Base-by-base conservation (phyloP, 2,113 vertebrate genomes). In the Corythaixoides concolor region DNA sequence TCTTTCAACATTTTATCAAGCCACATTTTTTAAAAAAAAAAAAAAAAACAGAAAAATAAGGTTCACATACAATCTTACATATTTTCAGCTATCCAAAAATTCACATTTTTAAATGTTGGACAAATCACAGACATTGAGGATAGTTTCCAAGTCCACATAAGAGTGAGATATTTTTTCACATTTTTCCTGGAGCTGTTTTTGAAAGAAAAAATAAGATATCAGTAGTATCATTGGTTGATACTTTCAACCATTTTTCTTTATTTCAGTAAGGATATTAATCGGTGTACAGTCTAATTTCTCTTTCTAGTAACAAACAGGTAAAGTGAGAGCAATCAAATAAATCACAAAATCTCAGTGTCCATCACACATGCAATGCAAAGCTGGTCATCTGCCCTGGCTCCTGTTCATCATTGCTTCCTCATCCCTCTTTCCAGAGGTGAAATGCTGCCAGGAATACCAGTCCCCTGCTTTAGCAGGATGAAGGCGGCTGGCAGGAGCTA, bases 351-450 rank as follows among this genome's bases (percentile, higher is more conserved):
- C 1, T 0, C 12, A 30, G 27, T 28, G 14, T 15, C 8, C 27
- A 20, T 60, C 0, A 0, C 9, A 59, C 27, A 7, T 52, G 60
- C 17, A 52, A 45, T 4, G 30, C 27, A 35, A 67, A 52, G 12
- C 17, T 60, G 37, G 5, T 49, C 32, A 45, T 37, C 33, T 67
- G 18, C 62, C 35, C 37, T 47, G 27, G 45, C 33, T 75, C 33
- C 37, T 74, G 45, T 5, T 82, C 15, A 33, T 52, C 21, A 15
- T 60, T 53, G 22, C 23, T 68, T 59, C 39, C 12, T 53, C 5
- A 8, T 39, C 19, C 27, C 8, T 72, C 52, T 66, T 20, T 64
- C 35, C n/a, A 45, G 27, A 78, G 18, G 15, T 45, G 58, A 43
- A 37, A 52, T 12, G 15, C 12, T 58, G 19, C 10, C 58, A 59